Conservation (phyloP, 2,888 invertebrate genomes). For the Azorinus chamasolen region DNA sequence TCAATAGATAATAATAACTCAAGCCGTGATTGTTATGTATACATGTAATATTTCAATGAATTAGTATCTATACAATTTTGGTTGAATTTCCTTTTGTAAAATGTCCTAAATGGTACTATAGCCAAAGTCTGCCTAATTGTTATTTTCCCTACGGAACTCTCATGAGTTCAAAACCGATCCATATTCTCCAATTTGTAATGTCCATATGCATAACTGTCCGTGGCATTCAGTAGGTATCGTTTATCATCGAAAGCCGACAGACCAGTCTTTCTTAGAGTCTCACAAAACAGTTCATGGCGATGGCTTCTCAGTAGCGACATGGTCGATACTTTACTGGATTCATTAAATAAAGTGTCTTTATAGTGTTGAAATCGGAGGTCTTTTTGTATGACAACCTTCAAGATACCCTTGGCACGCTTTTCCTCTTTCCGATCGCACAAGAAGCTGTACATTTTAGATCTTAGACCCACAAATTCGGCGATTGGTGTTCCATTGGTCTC, state of each 20-base stretch:
- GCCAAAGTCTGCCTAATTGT: too few species aligned
- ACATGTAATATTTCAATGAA: too few species aligned
- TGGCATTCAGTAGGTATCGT: conserved; percentile 46
- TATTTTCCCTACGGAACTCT: too few species aligned
- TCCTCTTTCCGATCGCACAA: conserved; percentile 38
- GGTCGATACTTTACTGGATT: conserved; percentile 33
- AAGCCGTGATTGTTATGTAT: too few species aligned
- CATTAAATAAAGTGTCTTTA: conserved; percentile 41
- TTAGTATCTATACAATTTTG: too few species aligned
- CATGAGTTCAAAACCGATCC: too few species aligned
- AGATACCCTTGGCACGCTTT: conserved; percentile 56
- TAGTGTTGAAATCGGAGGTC: conserved; percentile 48
- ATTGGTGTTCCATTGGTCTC: conserved; percentile 74
- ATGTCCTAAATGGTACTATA: too few species aligned
- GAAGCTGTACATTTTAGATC: conserved; percentile 56
- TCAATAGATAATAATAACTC: too few species aligned
- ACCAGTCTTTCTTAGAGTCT: conserved; percentile 46
- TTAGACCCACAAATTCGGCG: conserved; percentile 74
- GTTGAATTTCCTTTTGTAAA: too few species aligned
- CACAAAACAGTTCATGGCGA: conserved; percentile 49
- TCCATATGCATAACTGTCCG: conserved; percentile 51
- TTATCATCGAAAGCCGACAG: conserved; percentile 60
- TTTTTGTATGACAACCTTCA: conserved; percentile 53
- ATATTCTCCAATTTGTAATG: conserved; percentile 45
- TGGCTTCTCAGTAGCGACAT: conserved; percentile 49